These are phyloP conservation scores for Plutomurus gul DNA, from an alignment of 1,140 invertebrate genomes.

Conservation along the genomic window DNA sequence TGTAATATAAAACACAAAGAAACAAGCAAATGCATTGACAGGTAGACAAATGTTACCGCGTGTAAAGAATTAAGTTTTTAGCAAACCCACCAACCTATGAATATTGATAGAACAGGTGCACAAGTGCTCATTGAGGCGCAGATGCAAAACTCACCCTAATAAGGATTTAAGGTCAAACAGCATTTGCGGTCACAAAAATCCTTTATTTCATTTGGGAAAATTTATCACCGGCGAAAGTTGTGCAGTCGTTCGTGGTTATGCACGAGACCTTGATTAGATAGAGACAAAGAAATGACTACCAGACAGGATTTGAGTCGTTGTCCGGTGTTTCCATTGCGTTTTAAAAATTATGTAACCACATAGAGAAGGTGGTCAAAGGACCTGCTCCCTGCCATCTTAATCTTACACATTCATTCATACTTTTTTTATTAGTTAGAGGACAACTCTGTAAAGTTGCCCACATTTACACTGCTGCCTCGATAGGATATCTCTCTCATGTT, in stretches of 20 bases:
- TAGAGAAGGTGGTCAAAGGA: background rate
- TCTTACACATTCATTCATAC: constrained; percentile 15
- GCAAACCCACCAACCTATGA: too few relatives aligned
- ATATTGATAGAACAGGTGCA: too few relatives aligned
- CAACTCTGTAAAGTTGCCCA: too few relatives aligned
- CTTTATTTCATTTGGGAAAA: background rate
- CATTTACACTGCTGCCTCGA: too few relatives aligned
- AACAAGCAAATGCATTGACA: too few relatives aligned
- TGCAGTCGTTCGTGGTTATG: background rate
- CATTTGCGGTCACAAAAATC: background rate
- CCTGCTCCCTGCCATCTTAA: constrained; percentile 11
- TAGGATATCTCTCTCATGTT: too few relatives aligned
- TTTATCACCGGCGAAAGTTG: background rate
- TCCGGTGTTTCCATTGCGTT: background rate
- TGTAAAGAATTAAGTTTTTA: too few relatives aligned
- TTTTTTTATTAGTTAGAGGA: background rate
- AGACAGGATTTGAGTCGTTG: background rate
- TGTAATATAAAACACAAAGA: too few relatives aligned
- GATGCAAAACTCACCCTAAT: background rate
- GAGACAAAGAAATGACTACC: background rate
- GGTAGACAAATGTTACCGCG: too few relatives aligned
- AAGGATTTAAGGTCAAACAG: background rate
- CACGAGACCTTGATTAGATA: background rate
- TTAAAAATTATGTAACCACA: constrained; percentile 20
- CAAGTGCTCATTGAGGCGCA: background rate